phyloP scores from a whole-genome alignment of 2,797 vertebrate species.

The Cyclura pinguis region DNA sequence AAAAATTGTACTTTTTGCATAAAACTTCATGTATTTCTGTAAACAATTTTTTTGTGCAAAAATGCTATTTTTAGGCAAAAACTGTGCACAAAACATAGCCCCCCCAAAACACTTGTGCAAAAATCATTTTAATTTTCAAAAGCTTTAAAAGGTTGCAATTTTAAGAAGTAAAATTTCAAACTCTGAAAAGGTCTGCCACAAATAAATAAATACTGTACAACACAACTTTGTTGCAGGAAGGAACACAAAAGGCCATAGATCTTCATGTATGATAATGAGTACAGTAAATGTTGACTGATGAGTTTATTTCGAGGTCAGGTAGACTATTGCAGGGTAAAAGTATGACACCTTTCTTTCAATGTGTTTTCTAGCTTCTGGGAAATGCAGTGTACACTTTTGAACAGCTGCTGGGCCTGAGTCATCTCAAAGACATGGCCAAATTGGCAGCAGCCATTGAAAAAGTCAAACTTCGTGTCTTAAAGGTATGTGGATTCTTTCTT shows the following conservation, averaged over 20 bases:
- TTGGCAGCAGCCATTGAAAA: constrained; percentile 82
- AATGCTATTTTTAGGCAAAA: no score
- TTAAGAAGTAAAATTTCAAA: no score
- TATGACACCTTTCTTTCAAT: constrained; percentile 38
- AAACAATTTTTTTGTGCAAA: no score
- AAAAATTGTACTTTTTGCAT: no score
- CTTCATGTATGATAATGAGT: background rate
- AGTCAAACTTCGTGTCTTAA: constrained; percentile 89
- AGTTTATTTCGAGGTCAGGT: background rate
- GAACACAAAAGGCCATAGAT: background rate
- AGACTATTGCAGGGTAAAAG: background rate
- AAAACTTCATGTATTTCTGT: no score
- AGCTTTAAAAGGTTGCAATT: no score
- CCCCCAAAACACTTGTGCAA: no score
- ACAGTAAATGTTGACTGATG: background rate
- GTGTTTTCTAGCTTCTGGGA: constrained; percentile 85
- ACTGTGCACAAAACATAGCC: no score
- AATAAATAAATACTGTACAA: background rate
- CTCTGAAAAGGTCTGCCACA: background rate
- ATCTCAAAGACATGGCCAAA: constrained; percentile 78
- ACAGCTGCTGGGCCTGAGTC: constrained; percentile 81
- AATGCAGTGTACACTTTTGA: constrained; percentile 88
- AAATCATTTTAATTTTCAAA: no score
- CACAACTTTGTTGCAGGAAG: background rate
- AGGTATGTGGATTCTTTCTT: constrained; percentile 79